Percentiles rank a stretch among this genome's conserved stretches.
Conservation (phyloP, 1,140 invertebrate genomes). For the Spodoptera frugiperda region DNA sequence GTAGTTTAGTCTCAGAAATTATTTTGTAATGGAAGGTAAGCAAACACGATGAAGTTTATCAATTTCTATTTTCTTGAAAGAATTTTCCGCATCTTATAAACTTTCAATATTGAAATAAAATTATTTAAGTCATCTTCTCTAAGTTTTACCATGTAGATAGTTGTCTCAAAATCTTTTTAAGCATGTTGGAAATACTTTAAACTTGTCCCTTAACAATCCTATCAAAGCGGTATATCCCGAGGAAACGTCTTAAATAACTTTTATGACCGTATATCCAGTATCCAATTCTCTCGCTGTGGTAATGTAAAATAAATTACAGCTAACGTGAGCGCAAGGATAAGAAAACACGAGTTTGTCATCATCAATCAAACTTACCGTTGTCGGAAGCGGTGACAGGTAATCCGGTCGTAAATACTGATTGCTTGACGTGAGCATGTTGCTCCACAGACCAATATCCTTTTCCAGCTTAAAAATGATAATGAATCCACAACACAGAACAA, state of each 20-base stretch:
- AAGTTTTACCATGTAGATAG: too few relatives aligned
- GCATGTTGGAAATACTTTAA: too few relatives aligned
- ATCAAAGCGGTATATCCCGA: too few relatives aligned
- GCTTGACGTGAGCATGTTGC: conserved; percentile 92
- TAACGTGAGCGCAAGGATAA: conserved; percentile 33
- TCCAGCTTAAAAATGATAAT: conserved; percentile 74
- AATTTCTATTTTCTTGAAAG: too few relatives aligned
- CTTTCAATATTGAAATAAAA: too few relatives aligned
- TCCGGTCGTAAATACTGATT: conserved; percentile 97
- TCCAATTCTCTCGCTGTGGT: conserved; percentile 6
- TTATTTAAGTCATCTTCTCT: too few relatives aligned
- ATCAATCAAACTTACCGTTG: conserved; percentile 90
- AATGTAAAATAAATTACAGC: conserved; percentile 45
- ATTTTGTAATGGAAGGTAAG: too few relatives aligned
- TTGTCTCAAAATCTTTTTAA: too few relatives aligned
- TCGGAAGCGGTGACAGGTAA: conserved; percentile 95
- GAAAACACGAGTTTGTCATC: conserved; percentile 47
- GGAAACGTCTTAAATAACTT: background rate
- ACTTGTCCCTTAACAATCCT: background rate
- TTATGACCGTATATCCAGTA: background rate
- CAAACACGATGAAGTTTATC: too few relatives aligned
- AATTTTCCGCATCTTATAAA: too few relatives aligned
- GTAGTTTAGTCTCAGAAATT: too few relatives aligned
- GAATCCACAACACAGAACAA: conserved; percentile 58
- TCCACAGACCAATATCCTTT: conserved; percentile 80